Evolutionary conservation across 2,888 invertebrate genomes (phyloP).

Genomic region (Mactromeris polynyma): DNA sequence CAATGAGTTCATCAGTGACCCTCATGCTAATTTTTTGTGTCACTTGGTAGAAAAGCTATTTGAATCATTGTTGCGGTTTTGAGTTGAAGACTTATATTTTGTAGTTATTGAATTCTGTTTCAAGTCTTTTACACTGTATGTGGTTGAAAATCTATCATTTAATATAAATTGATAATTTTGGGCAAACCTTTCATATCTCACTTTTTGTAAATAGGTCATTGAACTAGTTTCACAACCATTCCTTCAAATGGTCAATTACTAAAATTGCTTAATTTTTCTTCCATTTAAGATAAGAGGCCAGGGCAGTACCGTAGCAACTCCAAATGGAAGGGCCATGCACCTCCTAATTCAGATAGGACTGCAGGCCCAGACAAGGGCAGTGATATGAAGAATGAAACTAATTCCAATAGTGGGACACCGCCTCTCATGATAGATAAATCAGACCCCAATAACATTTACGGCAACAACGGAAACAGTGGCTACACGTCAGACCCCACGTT

Average conservation of each 20-base stretch:
- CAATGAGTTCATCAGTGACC: too few species aligned
- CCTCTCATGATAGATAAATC: conserved; percentile 38
- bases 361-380: neutral
- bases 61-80: too few species aligned
- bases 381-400: conserved; percentile 26
- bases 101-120: too few species aligned
- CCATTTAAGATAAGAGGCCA: conserved; percentile 53
- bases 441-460: conserved; percentile 10
- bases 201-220: too few species aligned
- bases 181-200: too few species aligned
- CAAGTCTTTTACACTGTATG: too few species aligned
- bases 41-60: too few species aligned
- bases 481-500: conserved; percentile 78
- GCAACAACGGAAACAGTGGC: conserved; percentile 65
- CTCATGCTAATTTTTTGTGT: too few species aligned
- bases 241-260: neutral
- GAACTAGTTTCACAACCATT: too few species aligned
- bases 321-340: conserved; percentile 52
- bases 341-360: conserved; percentile 31
- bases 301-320: conserved; percentile 34
- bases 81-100: too few species aligned
- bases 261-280: neutral
- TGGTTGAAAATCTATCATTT: too few species aligned
- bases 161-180: too few species aligned
- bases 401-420: conserved; percentile 53